Evolutionary conservation across 2,797 vertebrate species (phyloP).

Genomic region (Varecia variegata): DNA sequence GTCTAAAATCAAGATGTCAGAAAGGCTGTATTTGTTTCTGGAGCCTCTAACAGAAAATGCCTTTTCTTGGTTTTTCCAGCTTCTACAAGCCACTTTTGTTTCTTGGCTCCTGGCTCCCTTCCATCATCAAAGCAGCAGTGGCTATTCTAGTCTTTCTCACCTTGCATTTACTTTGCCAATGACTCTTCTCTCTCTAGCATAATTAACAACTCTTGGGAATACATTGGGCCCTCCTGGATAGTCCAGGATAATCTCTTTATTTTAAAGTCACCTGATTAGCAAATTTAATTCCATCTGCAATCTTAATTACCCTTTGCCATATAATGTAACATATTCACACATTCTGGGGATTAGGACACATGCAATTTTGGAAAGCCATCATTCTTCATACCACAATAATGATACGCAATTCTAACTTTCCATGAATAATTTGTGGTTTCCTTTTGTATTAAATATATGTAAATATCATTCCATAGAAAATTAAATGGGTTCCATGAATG

Average conservation of each 20-base stretch:
- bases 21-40: not conserved
- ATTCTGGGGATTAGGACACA: not conserved
- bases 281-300: not conserved
- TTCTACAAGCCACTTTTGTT: not conserved
- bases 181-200: not conserved
- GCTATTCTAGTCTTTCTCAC: not conserved
- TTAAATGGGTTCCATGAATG: not conserved
- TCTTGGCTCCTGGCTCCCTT: not conserved
- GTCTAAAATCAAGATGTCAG: not conserved
- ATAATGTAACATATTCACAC: not conserved
- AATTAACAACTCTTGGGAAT: not conserved
- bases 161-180: not conserved
- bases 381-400: not conserved
- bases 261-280: not conserved
- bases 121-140: not conserved
- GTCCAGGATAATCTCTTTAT: not conserved
- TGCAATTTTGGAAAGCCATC: not conserved
- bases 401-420: not conserved
- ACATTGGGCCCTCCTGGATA: not conserved
- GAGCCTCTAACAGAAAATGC: not conserved
- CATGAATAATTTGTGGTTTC: not conserved
- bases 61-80: not conserved
- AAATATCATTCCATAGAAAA: not conserved
- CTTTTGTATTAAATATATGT: constrained; percentile 1
- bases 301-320: constrained; percentile 2